Percentiles rank a stretch among this genome's conserved stretches.
Conservation (phyloP, 2,113 vertebrate genomes). For the Stercorarius parasiticus region DNA sequence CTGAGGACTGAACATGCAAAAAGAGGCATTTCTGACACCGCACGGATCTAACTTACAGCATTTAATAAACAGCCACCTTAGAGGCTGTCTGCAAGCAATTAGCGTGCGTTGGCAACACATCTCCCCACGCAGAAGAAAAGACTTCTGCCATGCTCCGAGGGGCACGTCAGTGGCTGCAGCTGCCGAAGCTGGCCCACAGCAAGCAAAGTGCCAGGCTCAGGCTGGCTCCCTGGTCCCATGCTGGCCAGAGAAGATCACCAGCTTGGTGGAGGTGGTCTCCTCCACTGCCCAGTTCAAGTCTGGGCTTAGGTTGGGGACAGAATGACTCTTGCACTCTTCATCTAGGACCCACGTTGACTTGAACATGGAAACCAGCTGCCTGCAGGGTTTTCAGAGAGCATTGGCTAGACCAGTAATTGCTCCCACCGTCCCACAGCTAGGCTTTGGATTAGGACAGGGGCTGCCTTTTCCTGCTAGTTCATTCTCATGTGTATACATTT, state of each 20-base stretch:
- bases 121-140: not conserved
- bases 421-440: not conserved
- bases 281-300: fast-evolving
- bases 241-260: fast-evolving
- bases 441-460: not conserved
- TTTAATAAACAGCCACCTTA: not conserved
- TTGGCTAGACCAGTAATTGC: not conserved
- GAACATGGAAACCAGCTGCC: not conserved
- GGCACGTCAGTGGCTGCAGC: not conserved
- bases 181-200: not conserved
- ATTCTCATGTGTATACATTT: not conserved
- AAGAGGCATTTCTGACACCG: not conserved
- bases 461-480: not conserved
- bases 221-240: not conserved
- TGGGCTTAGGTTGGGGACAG: not conserved
- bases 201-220: not conserved
- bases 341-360: not conserved
- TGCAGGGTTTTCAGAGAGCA: too few relatives aligned
- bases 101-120: not conserved
- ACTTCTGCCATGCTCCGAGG: not conserved
- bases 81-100: not conserved
- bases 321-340: not conserved
- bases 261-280: not conserved
- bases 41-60: not conserved
- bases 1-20: not conserved